phyloP scores from a whole-genome alignment of 2,113 vertebrate genomes.

The Pseudolaguvia tuberculata region DNA sequence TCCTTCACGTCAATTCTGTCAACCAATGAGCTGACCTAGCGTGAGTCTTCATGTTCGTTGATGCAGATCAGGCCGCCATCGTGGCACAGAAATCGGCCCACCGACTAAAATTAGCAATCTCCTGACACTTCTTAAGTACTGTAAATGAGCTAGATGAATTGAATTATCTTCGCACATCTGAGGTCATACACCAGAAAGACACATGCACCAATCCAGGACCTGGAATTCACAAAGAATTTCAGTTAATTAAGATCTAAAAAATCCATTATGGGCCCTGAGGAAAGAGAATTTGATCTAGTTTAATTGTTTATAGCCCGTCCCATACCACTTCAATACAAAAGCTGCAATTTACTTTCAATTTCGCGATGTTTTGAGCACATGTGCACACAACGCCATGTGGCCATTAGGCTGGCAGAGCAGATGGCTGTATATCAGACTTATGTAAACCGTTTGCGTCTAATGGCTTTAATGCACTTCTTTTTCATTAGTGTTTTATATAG shows the following conservation, averaged over 20 bases:
- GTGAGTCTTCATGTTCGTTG: constrained; percentile 11
- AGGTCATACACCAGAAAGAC: neutral
- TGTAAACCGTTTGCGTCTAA: constrained; percentile 25
- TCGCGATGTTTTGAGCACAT: neutral
- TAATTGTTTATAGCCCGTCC: neutral
- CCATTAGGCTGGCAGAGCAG: constrained; percentile 30
- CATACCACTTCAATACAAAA: neutral
- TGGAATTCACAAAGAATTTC: neutral
- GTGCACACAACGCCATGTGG: constrained; percentile 19
- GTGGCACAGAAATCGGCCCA: neutral
- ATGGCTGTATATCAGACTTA: constrained; percentile 34
- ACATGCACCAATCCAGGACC: neutral
- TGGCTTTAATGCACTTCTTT: constrained; percentile 33
- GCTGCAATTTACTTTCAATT: neutral
- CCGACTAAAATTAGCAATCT: neutral
- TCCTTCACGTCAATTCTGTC: constrained; percentile 32
- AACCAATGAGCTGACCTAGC: constrained; percentile 1
- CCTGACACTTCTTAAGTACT: neutral
- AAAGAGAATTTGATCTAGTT: neutral
- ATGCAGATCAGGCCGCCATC: constrained; percentile 1
- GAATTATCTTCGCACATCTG: constrained; percentile 5
- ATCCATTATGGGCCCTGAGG: no score
- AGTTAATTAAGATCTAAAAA: neutral
- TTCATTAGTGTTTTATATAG: constrained; percentile 36
- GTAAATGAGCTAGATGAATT: neutral